Evolutionary conservation across 1,140 invertebrate species (phyloP), one percentile per base, ranked within the genome.

Genomic region (Lucilia sericata): DNA sequence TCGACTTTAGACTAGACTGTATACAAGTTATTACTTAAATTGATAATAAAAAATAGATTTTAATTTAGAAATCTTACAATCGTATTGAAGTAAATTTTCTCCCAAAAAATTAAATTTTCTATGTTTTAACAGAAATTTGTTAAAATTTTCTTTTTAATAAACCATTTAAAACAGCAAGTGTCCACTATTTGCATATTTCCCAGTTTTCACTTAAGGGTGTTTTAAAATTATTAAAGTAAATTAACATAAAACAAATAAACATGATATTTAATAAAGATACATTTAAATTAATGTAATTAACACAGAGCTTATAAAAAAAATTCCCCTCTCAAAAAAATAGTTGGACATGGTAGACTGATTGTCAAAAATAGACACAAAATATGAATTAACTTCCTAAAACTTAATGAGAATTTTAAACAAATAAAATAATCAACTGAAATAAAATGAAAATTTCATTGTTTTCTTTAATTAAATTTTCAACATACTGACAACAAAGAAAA

Each of bases 211-310:
- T 70, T 70, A 70, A 70, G 65, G 65, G 65, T 25, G 1, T 70
- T 70, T 25, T 9, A 25, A 70, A 60, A n/a, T 60, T 60, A n/a
- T 12, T 55, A 55, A 21, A 70, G 1, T 9, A 70, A 70, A 70
- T 70, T 70, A 10, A 25, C 65, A 70, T 70, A 70, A 70, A 70
- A 70, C 65, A 70, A 70, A 70, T 25, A 70, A 70, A 70, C 65
- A 70, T 70, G 65, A 70, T 70, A 12, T 70, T 9, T 25, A 70
- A 70, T 70, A 21, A 21, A 70, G 19, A 70, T 21, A 70, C 65
- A 70, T 70, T 70, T 21, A 70, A 70, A 70, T 25, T 70, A 21
- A 70, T 10, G 65, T 70, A 70, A 70, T 70, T 70, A 70, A 70
- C 65, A 70, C 19, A 2, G 65, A 10, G 3, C 1, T 17, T 14